phyloP scores from a whole-genome alignment of 2,113 vertebrate genomes.

The Hippocampus mohnikei region DNA sequence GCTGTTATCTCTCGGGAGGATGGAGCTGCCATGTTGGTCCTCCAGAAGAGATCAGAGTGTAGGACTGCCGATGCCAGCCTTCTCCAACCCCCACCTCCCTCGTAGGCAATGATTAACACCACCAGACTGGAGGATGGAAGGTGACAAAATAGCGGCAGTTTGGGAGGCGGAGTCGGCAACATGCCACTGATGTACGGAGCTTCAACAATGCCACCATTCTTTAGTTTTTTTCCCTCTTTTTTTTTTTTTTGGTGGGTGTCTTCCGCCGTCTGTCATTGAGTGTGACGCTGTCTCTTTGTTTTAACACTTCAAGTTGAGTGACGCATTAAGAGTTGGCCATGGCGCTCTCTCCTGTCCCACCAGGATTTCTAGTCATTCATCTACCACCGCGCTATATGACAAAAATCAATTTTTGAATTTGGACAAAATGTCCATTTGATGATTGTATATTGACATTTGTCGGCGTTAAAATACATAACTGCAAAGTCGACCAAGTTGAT shows the following conservation, averaged over 20 bases:
- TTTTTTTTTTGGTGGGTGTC: background rate
- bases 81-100: background rate
- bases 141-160: conserved; percentile 39
- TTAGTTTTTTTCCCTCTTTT: too few relatives aligned
- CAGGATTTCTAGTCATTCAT: background rate
- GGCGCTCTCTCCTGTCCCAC: background rate
- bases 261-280: background rate
- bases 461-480: too few relatives aligned
- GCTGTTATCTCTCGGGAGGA: conserved; percentile 21
- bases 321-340: background rate
- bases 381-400: too few relatives aligned
- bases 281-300: background rate
- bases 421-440: too few relatives aligned
- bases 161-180: conserved; percentile 13
- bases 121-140: conserved; percentile 30
- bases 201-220: background rate
- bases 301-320: background rate
- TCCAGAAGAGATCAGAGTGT: conserved; percentile 19
- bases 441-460: too few relatives aligned
- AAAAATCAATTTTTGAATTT: too few relatives aligned
- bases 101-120: conserved; percentile 51
- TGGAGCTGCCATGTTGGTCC: conserved; percentile 19
- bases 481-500: too few relatives aligned
- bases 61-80: conserved; percentile 21
- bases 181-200: background rate